These are phyloP conservation scores for Euglossa dilemma DNA, from an alignment of 1,140 invertebrate species.

Conservation along the genomic window DNA sequence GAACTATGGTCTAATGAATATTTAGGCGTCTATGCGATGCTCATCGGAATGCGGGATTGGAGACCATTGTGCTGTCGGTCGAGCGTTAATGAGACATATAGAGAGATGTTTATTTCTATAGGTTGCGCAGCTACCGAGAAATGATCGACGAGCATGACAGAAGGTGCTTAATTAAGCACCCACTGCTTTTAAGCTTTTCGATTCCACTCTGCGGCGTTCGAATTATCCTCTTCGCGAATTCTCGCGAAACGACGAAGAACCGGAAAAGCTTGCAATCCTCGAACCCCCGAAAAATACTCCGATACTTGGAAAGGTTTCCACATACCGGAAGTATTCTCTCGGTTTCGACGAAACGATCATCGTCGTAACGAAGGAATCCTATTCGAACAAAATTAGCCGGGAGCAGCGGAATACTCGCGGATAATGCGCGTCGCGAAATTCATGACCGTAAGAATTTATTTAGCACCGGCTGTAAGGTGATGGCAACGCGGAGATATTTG, in stretches of 20 bases:
- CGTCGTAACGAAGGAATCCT: too few relatives aligned
- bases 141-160: background rate
- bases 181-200: background rate
- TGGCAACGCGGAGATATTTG: constrained; percentile 34
- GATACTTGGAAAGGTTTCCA: too few relatives aligned
- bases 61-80: background rate
- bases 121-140: background rate
- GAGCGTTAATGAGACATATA: background rate
- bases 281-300: too few relatives aligned
- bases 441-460: constrained; percentile 31
- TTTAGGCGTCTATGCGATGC: background rate
- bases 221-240: too few relatives aligned
- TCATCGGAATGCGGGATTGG: background rate
- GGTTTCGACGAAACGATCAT: too few relatives aligned
- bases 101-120: background rate
- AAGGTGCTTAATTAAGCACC: background rate
- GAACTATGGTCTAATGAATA: background rate
- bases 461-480: constrained; percentile 25
- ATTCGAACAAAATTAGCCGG: too few relatives aligned
- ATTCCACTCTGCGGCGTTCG: too few relatives aligned
- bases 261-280: too few relatives aligned
- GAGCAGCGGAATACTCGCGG: background rate
- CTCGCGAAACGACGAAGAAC: too few relatives aligned
- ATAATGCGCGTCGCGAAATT: background rate
- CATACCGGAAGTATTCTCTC: too few relatives aligned